A percentile compares a stretch with the other conserved stretches of the same genome.
Evolutionary conservation across 37 sponge, comb jelly and placozoan genomes (phyloP).

Genomic region (Tethya wilhelma): DNA sequence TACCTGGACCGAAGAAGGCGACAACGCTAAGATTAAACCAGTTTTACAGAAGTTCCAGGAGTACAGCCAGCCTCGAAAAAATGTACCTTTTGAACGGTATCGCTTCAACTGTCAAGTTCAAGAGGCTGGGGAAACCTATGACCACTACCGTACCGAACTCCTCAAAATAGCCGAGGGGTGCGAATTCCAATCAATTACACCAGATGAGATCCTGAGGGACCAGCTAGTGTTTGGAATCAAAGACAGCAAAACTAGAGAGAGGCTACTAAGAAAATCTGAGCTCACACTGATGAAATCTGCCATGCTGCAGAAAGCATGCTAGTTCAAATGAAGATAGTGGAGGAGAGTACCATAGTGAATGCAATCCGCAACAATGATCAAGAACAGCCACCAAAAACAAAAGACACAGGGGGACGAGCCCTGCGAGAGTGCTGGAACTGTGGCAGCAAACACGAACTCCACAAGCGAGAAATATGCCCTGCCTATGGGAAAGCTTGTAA

Average conservation of each 20-base stretch:
- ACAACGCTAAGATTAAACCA: conserved; percentile 5
- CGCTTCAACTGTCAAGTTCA: conserved; percentile 37
- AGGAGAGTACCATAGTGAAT: neutral
- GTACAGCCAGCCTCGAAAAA: conserved; percentile 33
- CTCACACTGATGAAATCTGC: conserved; percentile 40
- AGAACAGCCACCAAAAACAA: neutral
- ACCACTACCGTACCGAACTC: conserved; percentile 47
- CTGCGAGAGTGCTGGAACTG: conserved; percentile 44
- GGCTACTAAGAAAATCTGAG: conserved; percentile 6
- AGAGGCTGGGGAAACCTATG: conserved; percentile 38
- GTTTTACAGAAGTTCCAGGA: neutral
- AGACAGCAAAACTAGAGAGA: conserved; percentile 8
- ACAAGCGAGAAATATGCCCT: conserved; percentile 50
- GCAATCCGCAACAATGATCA: neutral
- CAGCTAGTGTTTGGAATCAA: conserved; percentile 23
- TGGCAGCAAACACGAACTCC: conserved; percentile 33
- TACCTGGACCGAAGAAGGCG: conserved; percentile 34
- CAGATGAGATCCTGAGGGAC: conserved; percentile 27
- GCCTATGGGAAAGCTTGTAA: conserved; percentile 62
- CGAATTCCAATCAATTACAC: conserved; percentile 27
- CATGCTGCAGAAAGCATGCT: conserved; percentile 32
- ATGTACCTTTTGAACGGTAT: conserved; percentile 39
- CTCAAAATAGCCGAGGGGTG: conserved; percentile 2
- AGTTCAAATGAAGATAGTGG: conserved; percentile 24
- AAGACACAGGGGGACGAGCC: neutral